A percentile compares a stretch with the other conserved stretches of the same genome.
These are phyloP conservation scores for Cyprinodon brontotheroides DNA, from an alignment of 2,113 vertebrate genomes.

Conservation along the genomic window DNA sequence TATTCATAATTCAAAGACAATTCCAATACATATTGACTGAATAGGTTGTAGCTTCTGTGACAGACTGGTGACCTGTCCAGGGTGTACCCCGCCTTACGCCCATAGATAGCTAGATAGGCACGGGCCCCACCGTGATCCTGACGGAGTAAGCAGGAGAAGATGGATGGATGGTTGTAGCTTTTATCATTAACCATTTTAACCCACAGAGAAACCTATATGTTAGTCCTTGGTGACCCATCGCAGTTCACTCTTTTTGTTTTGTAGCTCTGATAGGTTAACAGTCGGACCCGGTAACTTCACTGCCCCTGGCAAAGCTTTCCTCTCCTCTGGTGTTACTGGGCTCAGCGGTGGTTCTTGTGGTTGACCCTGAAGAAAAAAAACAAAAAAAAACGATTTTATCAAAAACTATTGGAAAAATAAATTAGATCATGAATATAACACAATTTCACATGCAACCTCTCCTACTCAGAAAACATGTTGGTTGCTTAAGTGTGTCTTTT, in stretches of 20 bases:
- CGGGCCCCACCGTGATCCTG: too few species aligned
- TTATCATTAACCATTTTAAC: background rate
- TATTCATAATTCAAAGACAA: too few species aligned
- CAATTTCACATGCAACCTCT: too few species aligned
- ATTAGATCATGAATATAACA: background rate
- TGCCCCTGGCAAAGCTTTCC: slow-evolving; percentile 89
- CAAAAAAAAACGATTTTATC: background rate
- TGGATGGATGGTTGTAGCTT: background rate
- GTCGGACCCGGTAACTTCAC: slow-evolving; percentile 91
- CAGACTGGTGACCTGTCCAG: too few species aligned
- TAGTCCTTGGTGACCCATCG: slow-evolving; percentile 83
- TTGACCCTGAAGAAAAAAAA: slow-evolving; percentile 28
- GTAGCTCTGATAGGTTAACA: slow-evolving; percentile 94
- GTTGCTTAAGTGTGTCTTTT: too few species aligned
- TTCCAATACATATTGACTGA: background rate
- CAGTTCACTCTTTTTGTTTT: slow-evolving; percentile 95
- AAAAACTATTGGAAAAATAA: background rate
- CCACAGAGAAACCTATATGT: slow-evolving; percentile 30
- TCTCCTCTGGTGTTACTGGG: slow-evolving; percentile 79
- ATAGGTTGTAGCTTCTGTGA: background rate
- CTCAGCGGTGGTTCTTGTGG: slow-evolving; percentile 36
- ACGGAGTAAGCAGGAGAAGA: too few species aligned
- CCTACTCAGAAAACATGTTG: too few species aligned
- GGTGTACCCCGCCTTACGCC: too few species aligned
- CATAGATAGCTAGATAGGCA: too few species aligned